Base-by-base conservation (phyloP, 2,888 invertebrate species). In the Choristoneura rosaceana region DNA sequence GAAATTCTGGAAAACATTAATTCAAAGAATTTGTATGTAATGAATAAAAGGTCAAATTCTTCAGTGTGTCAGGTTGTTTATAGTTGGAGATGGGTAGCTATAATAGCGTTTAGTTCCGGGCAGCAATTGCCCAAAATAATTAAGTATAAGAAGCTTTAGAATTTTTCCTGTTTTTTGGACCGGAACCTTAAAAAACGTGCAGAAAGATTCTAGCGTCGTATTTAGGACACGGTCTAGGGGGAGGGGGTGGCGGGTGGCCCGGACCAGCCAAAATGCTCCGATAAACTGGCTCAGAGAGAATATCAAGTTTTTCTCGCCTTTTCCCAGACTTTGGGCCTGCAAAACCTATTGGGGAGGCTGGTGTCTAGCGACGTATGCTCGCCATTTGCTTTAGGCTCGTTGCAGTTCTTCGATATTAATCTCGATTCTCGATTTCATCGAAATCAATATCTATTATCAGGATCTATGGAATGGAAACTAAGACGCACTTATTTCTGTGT, bases 141-240 rank as follows among this genome's bases (percentile, higher is more conserved):
- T 15, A 47, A 50, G 34, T 7, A 10, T 59, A 34, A 60, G 5
- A 25, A 8, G 25, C n/a, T 15, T 5, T 5, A 2, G 8, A 62
- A 67, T 17, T 66, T 62, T 52, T 17, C 33, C 12, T 33, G 34
- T 45, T 68, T 58, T 71, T 47, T 15, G 60, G 60, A 52, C 45
- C 52, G 58, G 62, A 38, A 45, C 55, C 63, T 68, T 61, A 41
- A 73, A 71, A 58, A 64, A 64, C 50, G 33, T 43, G 33, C 47
- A 50, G 58, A 61, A 34, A 25, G 12, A 41, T 66, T 41, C 68
- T 64, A 64, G 68, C 63, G 59, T 17, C 68, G 73, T 59, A 73
- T 73, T 69, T 73, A 69, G 73, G 73, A 45, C 73, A 71, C 52
- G 17, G 62, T 50, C 45, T 68, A 43, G 63, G 63, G 62, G 52